Base-by-base conservation (phyloP, 1,140 invertebrate species). In the Leucophenga varia region DNA sequence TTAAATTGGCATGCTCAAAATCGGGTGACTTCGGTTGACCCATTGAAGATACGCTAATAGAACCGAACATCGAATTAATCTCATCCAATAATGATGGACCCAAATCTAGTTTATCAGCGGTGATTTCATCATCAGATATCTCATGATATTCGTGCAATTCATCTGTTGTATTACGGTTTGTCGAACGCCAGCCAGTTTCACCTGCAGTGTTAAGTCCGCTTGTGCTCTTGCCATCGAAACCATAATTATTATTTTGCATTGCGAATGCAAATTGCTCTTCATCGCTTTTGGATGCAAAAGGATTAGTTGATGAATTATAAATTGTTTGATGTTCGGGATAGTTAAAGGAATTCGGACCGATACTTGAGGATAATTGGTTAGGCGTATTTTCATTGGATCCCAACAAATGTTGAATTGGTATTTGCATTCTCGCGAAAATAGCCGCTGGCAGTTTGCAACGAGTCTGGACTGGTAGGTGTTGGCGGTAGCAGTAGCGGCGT, bases 21-120 rank as follows among this genome's bases (percentile, higher is more conserved):
- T 87, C 84, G 0, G 79, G 76, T 2, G 81, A 79, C 35, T 80
- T 76, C 16, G 70, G 59, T 4, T 59, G 57, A 28, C 52, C 57
- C 1, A 53, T 53, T 2, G 56, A 59, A 3, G 55, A 48, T 2
- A 60, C 70, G 14, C 64, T 70, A 40, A 91, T 75, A 13, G 87
- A 88, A 58, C 86, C 86, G 60, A 97, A 91, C 78, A 97, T 91
- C 45, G 93, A 89, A 69, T 97, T 93, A 83, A 97, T 95, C 78
- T 97, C 95, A 67, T 95, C 94, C 63, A 97, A 80, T 25, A 98
- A 78, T 52, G 93, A 97, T 7, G 93, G 90, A 10, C 93, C 93
- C 64, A 96, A 88, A 77, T 97, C 94, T 37, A 86, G 84, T 75
- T 82, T 85, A 54, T 73, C 64, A 7, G 54, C 75, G 55, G 76